phyloP scores from a whole-genome alignment of 1,140 invertebrate genomes.

The Holcopasites calliopsidis region DNA sequence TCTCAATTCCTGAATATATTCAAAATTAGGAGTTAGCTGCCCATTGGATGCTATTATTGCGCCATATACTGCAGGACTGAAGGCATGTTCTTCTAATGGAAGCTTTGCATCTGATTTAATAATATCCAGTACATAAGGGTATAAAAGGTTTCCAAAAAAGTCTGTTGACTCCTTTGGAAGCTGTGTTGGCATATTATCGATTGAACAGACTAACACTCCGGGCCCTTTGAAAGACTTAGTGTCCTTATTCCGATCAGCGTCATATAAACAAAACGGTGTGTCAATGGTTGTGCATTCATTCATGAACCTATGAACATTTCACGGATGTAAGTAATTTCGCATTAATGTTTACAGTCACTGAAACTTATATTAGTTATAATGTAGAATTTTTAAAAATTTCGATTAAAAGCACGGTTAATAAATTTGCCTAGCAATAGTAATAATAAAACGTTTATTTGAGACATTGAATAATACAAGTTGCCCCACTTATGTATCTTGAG shows the following conservation, averaged over 20 bases:
- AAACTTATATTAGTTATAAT: not conserved
- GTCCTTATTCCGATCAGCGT: slow-evolving; percentile 98
- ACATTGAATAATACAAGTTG: no score
- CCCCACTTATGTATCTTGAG: no score
- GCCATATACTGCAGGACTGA: slow-evolving; percentile 88
- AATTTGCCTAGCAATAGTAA: no score
- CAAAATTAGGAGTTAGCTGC: slow-evolving; percentile 92
- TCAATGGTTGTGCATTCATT: slow-evolving; percentile 99
- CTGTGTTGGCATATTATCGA: slow-evolving; percentile 99
- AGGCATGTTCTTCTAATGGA: slow-evolving; percentile 89
- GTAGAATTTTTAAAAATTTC: no score
- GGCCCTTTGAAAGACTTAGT: slow-evolving; percentile 98
- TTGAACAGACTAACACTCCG: slow-evolving; percentile 98
- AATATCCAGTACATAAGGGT: slow-evolving; percentile 94
- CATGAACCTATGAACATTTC: slow-evolving; percentile 87
- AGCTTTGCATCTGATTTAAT: slow-evolving; percentile 93
- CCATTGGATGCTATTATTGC: slow-evolving; percentile 99
- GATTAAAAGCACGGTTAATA: no score
- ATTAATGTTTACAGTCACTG: slow-evolving; percentile 2
- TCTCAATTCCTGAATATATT: slow-evolving; percentile 96
- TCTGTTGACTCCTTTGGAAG: slow-evolving; percentile 98
- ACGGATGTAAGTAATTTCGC: not conserved
- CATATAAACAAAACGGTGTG: slow-evolving; percentile 98
- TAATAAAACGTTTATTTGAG: no score
- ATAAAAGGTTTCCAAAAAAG: slow-evolving; percentile 96